These are phyloP conservation scores for Drosophila imparisetae DNA, from an alignment of 2,888 invertebrate species.

Conservation along the genomic window DNA sequence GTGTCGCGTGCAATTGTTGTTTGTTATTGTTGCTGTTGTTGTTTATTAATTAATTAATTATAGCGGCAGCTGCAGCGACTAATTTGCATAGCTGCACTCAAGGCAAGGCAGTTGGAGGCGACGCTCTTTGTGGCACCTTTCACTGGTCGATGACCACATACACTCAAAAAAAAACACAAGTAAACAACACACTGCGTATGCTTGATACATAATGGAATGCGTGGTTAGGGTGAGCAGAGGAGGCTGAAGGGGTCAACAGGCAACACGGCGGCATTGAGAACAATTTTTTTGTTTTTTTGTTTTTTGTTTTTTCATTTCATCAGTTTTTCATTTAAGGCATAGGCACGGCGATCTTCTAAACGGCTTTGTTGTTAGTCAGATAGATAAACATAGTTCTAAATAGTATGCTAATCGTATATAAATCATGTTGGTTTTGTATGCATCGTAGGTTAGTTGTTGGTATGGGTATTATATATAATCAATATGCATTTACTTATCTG, in stretches of 20 bases:
- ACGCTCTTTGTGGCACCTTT: slow-evolving; percentile 47
- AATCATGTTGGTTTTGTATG: slow-evolving; percentile 45
- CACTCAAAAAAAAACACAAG: slow-evolving; percentile 1
- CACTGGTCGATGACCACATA: slow-evolving; percentile 42
- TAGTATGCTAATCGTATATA: slow-evolving; percentile 29
- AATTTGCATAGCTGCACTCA: slow-evolving; percentile 53
- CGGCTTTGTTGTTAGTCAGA: slow-evolving; percentile 34
- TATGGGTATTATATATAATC: slow-evolving; percentile 40
- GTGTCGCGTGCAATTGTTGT: slow-evolving; percentile 45
- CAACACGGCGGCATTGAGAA: slow-evolving; percentile 27
- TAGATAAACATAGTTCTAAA: slow-evolving; percentile 25
- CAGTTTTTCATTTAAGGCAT: slow-evolving; percentile 12
- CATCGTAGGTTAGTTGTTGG: slow-evolving; percentile 36
- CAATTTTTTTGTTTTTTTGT: neutral
- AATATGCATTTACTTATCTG: slow-evolving; percentile 20
- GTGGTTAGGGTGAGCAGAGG: neutral
- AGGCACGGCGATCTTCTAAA: slow-evolving; percentile 47
- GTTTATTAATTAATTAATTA: slow-evolving; percentile 32
- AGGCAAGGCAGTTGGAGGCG: slow-evolving; percentile 36
- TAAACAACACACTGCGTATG: slow-evolving; percentile 32
- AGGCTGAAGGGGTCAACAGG: slow-evolving; percentile 38
- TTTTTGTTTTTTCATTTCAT: neutral
- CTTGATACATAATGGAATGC: slow-evolving; percentile 28
- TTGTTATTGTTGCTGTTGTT: slow-evolving; percentile 25
- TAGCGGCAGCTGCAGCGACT: slow-evolving; percentile 50